These are phyloP conservation scores for Oppia nitens DNA, from an alignment of 1,140 invertebrate species.

Conservation along the genomic window DNA sequence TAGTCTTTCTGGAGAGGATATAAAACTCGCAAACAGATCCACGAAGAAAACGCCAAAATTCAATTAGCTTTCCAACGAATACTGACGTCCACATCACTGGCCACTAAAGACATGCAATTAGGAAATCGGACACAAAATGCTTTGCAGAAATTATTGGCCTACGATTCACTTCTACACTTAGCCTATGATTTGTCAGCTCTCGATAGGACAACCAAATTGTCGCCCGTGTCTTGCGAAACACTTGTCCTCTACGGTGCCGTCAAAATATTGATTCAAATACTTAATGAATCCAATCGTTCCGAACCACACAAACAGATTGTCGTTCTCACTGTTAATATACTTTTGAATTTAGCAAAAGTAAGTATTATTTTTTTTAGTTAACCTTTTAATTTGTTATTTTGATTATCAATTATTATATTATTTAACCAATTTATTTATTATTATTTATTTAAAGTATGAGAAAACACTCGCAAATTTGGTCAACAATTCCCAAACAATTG, in stretches of 20 bases:
- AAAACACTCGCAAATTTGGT: background rate
- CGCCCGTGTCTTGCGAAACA: background rate
- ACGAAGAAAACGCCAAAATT: background rate
- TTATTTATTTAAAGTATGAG: background rate
- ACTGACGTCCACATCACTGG: background rate
- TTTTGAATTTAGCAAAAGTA: background rate
- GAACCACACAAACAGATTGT: conserved; percentile 19
- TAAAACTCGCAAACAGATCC: conserved; percentile 5
- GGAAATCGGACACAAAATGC: background rate
- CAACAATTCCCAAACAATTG: background rate
- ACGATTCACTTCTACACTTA: background rate
- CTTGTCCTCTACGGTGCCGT: background rate
- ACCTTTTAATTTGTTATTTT: too few species aligned
- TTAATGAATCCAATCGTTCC: conserved; percentile 1
- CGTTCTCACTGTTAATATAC: conserved; percentile 8
- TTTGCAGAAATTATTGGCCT: background rate
- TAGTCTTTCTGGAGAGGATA: conserved; percentile 1
- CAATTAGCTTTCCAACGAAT: background rate
- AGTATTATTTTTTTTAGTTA: background rate
- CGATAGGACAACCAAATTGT: background rate
- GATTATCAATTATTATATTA: too few species aligned
- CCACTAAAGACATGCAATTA: conserved; percentile 1
- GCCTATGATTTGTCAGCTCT: background rate
- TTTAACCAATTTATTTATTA: background rate
- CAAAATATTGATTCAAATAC: background rate